These are phyloP conservation scores for Passer montanus DNA, from an alignment of 2,113 vertebrate genomes.

Conservation along the genomic window DNA sequence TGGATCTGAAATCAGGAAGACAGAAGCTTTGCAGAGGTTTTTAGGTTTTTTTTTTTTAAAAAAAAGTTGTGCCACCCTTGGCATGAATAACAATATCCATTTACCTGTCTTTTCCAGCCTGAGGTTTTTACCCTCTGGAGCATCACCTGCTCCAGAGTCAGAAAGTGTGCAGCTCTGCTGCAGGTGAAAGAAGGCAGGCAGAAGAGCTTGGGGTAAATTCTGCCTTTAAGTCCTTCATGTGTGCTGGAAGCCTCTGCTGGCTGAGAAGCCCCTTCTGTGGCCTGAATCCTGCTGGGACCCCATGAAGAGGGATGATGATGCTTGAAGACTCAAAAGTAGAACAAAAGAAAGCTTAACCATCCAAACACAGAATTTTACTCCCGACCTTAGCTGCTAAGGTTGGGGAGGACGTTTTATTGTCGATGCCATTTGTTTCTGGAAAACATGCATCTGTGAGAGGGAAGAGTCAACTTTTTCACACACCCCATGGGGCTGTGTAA, in stretches of 20 bases:
- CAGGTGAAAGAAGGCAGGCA: not conserved
- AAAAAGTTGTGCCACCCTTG: not conserved
- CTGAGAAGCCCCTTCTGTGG: not conserved
- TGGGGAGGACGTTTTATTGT: not conserved
- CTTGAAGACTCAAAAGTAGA: not conserved
- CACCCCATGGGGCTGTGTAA: not conserved
- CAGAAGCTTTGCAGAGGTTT: not conserved
- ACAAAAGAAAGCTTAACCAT: not conserved
- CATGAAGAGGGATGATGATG: not conserved
- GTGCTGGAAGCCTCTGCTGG: not conserved
- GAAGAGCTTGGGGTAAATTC: not conserved
- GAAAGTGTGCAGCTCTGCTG: not conserved
- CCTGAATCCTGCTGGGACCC: not conserved
- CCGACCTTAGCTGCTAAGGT: not conserved
- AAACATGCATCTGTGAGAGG: not conserved
- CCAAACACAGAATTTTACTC: not conserved
- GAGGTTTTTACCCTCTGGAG: not conserved
- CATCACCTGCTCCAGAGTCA: not conserved
- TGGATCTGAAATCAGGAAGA: not conserved
- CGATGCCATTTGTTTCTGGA: not conserved
- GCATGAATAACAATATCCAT: not conserved
- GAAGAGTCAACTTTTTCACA: not conserved
- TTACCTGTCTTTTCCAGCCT: not conserved
- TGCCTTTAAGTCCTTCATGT: not conserved
- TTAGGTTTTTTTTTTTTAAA: not conserved